Evolutionary conservation across 1,140 invertebrate genomes (phyloP), one percentile per base, ranked within the genome.

Genomic region (Galendromus occidentalis): DNA sequence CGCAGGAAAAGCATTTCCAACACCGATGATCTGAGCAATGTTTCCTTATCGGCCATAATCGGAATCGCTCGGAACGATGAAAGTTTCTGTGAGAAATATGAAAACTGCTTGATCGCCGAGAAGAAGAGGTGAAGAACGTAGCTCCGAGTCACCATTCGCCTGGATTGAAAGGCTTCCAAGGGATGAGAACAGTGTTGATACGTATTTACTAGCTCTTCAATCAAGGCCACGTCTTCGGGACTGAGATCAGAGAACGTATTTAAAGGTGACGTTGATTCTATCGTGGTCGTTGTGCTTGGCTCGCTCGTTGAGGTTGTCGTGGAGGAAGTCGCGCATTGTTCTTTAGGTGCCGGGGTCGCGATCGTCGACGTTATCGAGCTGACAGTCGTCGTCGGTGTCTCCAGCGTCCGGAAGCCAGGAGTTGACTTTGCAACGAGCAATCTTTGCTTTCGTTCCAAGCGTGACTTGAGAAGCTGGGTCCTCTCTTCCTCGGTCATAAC

Each of bases 1-100:
- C 78, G 72, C 14, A 80, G 72, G 69, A 80, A 77, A 67, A 79
- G 76, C 72, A 80, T 71, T 70, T 81, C 80, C 55, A 80, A 75
- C 64, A 78, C 76, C 42, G 77, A 76, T 30, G 75, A 75, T 64
- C 79, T 74, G 39, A 81, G 70, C 17, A 81, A 70, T n/a, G 74
- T 74, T 64, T 76, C 75, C 71, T 80, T 78, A 68, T 80, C 79
- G 1, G 69, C 68, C 64, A 75, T 71, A 22, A 59, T 59, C 9
- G 72, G 73, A 9, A 80, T 71, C 7, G 71, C 71, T 45, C 73
- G 73, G 69, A 80, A 80, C 1, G 74, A 69, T 0, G 71, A 69
- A 9, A 77, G 29, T n/a, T 68, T 59, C 42, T 71, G 69, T 4
- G 71, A 69, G 65, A 74, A 76, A 29, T 70, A 70, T 0, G 74